These are phyloP conservation scores for Leucophora obtusa DNA, from an alignment of 2,888 invertebrate species.

Conservation along the genomic window DNA sequence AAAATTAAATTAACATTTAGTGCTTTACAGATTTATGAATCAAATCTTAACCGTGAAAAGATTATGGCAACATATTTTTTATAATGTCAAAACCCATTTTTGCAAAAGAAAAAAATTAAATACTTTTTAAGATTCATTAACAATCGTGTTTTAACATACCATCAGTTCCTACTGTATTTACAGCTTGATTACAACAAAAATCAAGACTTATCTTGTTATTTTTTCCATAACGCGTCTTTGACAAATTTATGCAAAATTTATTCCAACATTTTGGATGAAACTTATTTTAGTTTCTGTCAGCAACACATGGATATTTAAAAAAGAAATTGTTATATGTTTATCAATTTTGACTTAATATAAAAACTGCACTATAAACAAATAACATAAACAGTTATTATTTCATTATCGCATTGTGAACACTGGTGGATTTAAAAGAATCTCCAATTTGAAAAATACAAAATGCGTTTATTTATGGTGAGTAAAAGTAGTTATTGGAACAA, in stretches of 20 bases:
- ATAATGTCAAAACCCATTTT: not conserved
- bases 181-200: constrained; percentile 3
- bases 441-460: constrained; percentile 24
- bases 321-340: not conserved
- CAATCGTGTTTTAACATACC: not conserved
- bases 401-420: constrained; percentile 63
- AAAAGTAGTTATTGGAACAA: constrained; percentile 7
- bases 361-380: constrained; percentile 62
- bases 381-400: constrained; percentile 64
- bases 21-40: too few species aligned
- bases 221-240: constrained; percentile 12
- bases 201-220: not conserved
- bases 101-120: not conserved
- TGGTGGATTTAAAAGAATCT: constrained; percentile 20
- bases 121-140: not conserved
- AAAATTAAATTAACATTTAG: too few species aligned
- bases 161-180: constrained; percentile 27
- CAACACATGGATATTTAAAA: not conserved
- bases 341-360: constrained; percentile 63
- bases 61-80: constrained; percentile 4
- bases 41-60: not conserved
- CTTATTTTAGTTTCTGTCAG: not conserved
- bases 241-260: constrained; percentile 47
- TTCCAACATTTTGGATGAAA: constrained; percentile 19
- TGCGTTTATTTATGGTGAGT: constrained; percentile 64